phyloP scores from a whole-genome alignment of 2,888 invertebrate genomes.

The Trypoxylon attenuatum region DNA sequence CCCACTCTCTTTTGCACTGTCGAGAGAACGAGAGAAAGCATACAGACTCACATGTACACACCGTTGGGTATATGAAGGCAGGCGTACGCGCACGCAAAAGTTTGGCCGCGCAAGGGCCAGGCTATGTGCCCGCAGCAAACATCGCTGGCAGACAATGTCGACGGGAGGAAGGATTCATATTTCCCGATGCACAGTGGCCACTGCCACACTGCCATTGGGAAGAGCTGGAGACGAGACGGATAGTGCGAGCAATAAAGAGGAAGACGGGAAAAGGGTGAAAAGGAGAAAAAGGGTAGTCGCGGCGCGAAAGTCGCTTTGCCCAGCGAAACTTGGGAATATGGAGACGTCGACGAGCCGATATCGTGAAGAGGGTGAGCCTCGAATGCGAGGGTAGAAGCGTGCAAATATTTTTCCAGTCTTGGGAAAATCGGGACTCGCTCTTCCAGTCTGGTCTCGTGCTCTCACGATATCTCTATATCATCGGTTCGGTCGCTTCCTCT shows the following conservation, averaged over 20 bases:
- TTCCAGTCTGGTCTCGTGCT: slow-evolving; percentile 9
- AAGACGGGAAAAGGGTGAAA: neutral
- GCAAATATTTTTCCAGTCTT: slow-evolving; percentile 57
- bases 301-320: slow-evolving; percentile 50
- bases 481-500: slow-evolving; percentile 18
- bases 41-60: no score
- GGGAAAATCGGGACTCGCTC: slow-evolving; percentile 43
- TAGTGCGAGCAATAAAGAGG: neutral
- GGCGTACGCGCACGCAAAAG: slow-evolving; percentile 8
- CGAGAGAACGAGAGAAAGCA: no score
- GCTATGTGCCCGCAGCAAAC: slow-evolving; percentile 39
- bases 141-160: slow-evolving; percentile 49
- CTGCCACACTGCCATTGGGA: neutral
- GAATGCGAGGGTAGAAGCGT: slow-evolving; percentile 24
- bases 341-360: slow-evolving; percentile 49
- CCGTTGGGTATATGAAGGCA: no score
- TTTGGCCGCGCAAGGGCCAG: slow-evolving; percentile 11
- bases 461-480: slow-evolving; percentile 28
- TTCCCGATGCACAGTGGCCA: slow-evolving; percentile 44
- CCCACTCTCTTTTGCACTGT: slow-evolving; percentile 13
- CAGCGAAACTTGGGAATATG: slow-evolving; percentile 50
- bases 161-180: slow-evolving; percentile 56
- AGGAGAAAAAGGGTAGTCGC: slow-evolving; percentile 14
- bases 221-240: neutral
- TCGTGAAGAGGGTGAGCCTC: slow-evolving; percentile 25